Evolutionary conservation across 2,113 vertebrate species (phyloP).

Genomic region (Oncorhynchus kisutch): DNA sequence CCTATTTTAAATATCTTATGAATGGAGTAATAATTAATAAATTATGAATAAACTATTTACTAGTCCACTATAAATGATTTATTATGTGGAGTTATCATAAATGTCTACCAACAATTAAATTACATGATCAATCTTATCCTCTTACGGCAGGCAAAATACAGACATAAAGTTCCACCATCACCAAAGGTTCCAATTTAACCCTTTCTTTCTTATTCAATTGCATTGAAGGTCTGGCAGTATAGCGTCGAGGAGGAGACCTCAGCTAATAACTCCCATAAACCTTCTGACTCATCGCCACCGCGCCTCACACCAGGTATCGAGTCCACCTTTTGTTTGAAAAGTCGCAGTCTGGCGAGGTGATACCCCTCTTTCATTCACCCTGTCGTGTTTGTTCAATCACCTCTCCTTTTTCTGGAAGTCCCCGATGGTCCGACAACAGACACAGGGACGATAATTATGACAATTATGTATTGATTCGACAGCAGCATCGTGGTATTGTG

Average conservation of each 20-base stretch:
- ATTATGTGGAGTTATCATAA: too few species aligned
- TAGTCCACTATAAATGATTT: too few species aligned
- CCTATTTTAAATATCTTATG: too few species aligned
- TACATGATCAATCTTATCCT: not conserved
- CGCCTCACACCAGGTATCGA: conserved; percentile 38
- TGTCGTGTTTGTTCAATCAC: conserved; percentile 62
- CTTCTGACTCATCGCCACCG: not conserved
- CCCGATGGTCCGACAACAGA: conserved; percentile 60
- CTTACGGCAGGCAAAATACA: not conserved
- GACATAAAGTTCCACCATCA: too few species aligned
- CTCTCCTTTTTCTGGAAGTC: conserved; percentile 57
- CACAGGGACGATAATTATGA: conserved; percentile 72
- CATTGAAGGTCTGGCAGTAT: not conserved
- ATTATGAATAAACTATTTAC: too few species aligned
- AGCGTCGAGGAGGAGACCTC: not conserved
- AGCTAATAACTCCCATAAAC: not conserved
- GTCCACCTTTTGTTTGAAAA: conserved; percentile 61
- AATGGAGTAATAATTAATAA: too few species aligned
- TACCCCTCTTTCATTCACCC: conserved; percentile 42
- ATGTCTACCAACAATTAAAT: too few species aligned
- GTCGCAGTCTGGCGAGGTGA: conserved; percentile 44
- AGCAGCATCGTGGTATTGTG: conserved; percentile 60
- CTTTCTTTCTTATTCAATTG: too few species aligned
- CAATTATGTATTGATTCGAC: conserved; percentile 78
- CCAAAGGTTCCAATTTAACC: too few species aligned